phyloP scores from a whole-genome alignment of 2,113 vertebrate genomes.

The Poeciliopsis retropinna region DNA sequence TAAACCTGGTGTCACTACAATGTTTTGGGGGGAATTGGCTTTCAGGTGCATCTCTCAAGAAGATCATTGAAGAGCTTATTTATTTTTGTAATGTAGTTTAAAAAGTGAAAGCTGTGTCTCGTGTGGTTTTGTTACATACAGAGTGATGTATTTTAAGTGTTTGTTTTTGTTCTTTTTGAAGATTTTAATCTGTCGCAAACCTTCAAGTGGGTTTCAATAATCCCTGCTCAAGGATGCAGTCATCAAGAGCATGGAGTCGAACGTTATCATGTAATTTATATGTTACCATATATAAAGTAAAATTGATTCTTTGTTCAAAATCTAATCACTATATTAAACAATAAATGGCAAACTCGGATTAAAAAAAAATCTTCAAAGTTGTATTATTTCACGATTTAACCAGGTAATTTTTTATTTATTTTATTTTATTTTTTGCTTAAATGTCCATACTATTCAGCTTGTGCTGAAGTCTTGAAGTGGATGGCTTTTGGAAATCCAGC shows the following conservation, averaged over 20 bases:
- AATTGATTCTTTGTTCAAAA: neutral
- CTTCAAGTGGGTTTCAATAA: no score
- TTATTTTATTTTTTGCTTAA: neutral
- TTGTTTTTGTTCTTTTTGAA: neutral
- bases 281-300: no score
- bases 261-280: no score
- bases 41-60: neutral
- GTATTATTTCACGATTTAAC: neutral
- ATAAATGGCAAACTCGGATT: no score
- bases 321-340: neutral
- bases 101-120: no score
- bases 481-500: neutral
- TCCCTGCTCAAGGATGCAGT: no score
- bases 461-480: neutral
- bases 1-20: conserved; percentile 17
- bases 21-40: conserved; percentile 16
- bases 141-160: neutral
- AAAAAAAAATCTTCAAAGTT: neutral
- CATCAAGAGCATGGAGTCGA: no score
- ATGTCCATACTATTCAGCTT: neutral
- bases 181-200: neutral
- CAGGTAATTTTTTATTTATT: neutral
- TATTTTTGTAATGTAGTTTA: no score
- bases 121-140: neutral
- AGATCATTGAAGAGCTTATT: no score